A percentile compares a stretch with the other conserved stretches of the same genome.
These are phyloP conservation scores for Euleptes europaea DNA, from an alignment of 2,113 vertebrate species.

Conservation along the genomic window DNA sequence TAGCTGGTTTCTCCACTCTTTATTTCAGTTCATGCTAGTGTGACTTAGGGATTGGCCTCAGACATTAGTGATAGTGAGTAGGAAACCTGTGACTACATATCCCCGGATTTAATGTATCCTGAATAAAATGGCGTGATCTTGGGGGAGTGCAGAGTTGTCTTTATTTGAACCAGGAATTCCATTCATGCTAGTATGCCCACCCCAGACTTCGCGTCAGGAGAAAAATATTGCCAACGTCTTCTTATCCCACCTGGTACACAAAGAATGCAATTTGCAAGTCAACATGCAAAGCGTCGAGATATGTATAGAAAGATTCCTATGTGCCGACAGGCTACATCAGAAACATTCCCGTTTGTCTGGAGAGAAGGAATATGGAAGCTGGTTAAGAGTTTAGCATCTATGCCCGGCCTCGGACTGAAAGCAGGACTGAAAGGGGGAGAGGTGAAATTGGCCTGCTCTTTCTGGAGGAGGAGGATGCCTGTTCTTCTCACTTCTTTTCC, in stretches of 20 bases:
- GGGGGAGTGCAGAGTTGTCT: no score
- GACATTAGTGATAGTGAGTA: neutral
- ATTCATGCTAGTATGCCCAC: neutral
- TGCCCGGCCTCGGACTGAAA: neutral
- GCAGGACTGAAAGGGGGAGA: neutral
- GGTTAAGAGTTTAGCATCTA: slow-evolving; percentile 2
- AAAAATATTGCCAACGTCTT: neutral
- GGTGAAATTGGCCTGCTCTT: slow-evolving; percentile 2
- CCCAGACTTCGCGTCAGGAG: neutral
- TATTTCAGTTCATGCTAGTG: neutral
- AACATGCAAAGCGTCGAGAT: neutral
- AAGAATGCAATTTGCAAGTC: neutral
- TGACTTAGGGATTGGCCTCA: neutral
- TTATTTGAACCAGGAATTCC: neutral
- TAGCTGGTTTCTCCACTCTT: neutral
- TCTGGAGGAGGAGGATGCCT: slow-evolving; percentile 14
- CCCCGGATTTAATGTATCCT: no score
- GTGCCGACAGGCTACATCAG: neutral
- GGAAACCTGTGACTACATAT: neutral
- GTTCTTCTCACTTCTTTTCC: neutral
- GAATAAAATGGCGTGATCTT: neutral
- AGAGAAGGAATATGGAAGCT: neutral
- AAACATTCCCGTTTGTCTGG: neutral
- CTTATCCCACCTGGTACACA: neutral
- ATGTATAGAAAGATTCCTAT: neutral